Evolutionary conservation across 2,113 vertebrate genomes (phyloP).

Genomic region (Podilymbus podiceps): DNA sequence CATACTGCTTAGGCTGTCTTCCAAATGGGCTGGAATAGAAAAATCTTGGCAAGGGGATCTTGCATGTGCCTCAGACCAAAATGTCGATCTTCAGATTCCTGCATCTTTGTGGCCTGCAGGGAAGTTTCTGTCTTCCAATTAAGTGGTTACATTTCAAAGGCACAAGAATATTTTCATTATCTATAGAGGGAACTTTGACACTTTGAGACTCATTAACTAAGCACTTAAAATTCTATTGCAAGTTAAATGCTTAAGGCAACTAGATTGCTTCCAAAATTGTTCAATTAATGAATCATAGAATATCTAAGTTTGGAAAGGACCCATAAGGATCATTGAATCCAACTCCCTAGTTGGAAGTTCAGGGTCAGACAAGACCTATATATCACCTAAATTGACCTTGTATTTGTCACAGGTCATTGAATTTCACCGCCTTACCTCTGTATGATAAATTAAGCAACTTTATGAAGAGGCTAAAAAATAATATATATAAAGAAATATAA

Average conservation of each 20-base stretch:
- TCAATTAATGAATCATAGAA: not conserved
- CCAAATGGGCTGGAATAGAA: not conserved
- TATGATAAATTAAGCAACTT: not conserved
- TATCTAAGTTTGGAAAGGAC: not conserved
- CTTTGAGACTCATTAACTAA: not conserved
- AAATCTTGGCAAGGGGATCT: not conserved
- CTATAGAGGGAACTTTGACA: not conserved
- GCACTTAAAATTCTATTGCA: not conserved
- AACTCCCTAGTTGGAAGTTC: not conserved
- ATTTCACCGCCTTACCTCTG: not conserved
- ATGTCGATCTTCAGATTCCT: not conserved
- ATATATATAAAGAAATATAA: not conserved
- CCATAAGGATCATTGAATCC: not conserved
- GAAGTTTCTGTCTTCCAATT: not conserved
- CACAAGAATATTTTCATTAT: not conserved
- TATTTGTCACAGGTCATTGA: not conserved
- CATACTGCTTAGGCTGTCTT: not conserved
- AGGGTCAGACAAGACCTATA: not conserved
- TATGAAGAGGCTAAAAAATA: not conserved
- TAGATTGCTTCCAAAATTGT: not conserved
- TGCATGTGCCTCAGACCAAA: not conserved
- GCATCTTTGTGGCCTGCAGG: not conserved
- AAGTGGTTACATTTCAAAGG: not conserved
- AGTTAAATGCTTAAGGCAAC: not conserved
- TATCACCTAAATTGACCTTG: not conserved